These are phyloP conservation scores for Pipa parva DNA, from an alignment of 2,113 vertebrate species.

Conservation along the genomic window DNA sequence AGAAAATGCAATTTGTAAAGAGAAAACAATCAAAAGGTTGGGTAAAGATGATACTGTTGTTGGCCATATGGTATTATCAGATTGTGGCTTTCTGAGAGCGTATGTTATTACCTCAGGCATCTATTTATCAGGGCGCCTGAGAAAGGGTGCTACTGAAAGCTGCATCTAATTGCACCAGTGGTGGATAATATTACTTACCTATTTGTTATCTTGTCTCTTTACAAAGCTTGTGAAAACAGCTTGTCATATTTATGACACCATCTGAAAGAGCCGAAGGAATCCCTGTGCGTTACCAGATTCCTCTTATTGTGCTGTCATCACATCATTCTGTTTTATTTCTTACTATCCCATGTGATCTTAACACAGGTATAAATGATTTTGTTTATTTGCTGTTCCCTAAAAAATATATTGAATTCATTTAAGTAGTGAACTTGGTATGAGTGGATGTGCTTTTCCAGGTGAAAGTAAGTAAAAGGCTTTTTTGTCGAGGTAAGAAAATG, in stretches of 20 bases:
- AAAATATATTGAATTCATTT: too few relatives aligned
- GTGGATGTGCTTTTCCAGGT: too few relatives aligned
- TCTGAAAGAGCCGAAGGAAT: background rate
- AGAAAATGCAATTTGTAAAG: constrained; percentile 43
- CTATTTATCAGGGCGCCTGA: constrained; percentile 28
- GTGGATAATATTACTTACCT: constrained; percentile 20
- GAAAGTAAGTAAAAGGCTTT: too few relatives aligned
- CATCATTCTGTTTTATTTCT: too few relatives aligned
- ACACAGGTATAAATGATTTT: too few relatives aligned
- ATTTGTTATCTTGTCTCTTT: constrained; percentile 20
- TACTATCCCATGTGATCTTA: too few relatives aligned
- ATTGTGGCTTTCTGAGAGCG: constrained; percentile 40
- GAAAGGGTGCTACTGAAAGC: constrained; percentile 21
- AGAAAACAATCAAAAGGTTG: constrained; percentile 39
- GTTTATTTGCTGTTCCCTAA: too few relatives aligned
- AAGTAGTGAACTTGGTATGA: too few relatives aligned
- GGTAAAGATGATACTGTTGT: constrained; percentile 40
- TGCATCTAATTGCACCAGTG: constrained; percentile 9
- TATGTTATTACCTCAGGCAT: constrained; percentile 42
- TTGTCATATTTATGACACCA: background rate
- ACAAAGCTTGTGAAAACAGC: constrained; percentile 9
- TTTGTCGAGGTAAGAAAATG: too few relatives aligned
- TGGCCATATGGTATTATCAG: constrained; percentile 42
- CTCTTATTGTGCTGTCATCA: too few relatives aligned
- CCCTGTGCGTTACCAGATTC: background rate